Evolutionary conservation across 2,113 vertebrate species (phyloP), one percentile per base, ranked within the genome.

Genomic region (Psittacula cyanocephala): DNA sequence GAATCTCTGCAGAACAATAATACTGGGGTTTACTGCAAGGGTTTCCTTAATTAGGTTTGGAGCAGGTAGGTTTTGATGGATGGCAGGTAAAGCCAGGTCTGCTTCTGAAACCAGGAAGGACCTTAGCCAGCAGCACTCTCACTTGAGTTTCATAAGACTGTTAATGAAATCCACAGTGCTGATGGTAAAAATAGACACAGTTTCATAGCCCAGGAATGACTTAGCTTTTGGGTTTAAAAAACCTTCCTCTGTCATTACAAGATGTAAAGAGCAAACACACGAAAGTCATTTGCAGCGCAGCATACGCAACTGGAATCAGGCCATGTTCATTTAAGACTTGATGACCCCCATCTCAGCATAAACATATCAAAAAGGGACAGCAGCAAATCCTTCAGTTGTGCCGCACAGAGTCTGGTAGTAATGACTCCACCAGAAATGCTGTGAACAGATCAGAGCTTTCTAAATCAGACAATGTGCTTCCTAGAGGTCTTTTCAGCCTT

Each of bases 401-500:
- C 64, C 2, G 7, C 81, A 83, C 62, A 2, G 7, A 68, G 72
- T n/a, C 60, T 90, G 68, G 52, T 35, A 90, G 64, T 86, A 90
- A 75, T n/a, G 81, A 88, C 60, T 82, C 46, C 83, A 77, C 35
- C 37, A 90, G 72, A 81, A 96, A 81, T 13, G 24, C 62, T 57
- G 63, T 0, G 3, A 91, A 86, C 69, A 88, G 13, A 20, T 84
- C 80, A 96, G 57, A 93, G 67, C 52, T 79, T 86, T 93, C 76
- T 83, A 93, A 92, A 91, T 62, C 65, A 57, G 76, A 83, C 72
- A 81, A 12, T 4, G 13, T 78, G 59, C 72, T 86, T 89, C 69
- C 88, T 78, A 86, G 72, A 93, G 94, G 76, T 47, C 79, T 70
- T 92, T 89, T 17, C 4, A 92, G 93, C 65, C 77, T 62, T 92